phyloP scores from a whole-genome alignment of 2,797 vertebrate species.

The Scolopax bukidnonensis region DNA sequence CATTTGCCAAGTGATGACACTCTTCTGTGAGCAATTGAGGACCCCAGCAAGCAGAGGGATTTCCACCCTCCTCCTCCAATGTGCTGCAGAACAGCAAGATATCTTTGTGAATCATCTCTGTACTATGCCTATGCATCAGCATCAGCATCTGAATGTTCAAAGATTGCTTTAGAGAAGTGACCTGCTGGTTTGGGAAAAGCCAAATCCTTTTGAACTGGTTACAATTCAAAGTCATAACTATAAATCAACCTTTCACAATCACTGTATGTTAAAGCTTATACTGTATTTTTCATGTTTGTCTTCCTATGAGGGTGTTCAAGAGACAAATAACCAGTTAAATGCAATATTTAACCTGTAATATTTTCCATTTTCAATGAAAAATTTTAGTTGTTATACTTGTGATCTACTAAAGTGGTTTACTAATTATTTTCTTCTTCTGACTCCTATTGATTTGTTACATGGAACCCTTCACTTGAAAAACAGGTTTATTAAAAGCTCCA shows the following conservation, averaged over 20 bases:
- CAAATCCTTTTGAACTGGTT: not conserved
- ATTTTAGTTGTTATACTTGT: not conserved
- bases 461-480: not conserved
- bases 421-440: not conserved
- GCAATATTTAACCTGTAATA: not conserved
- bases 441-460: not conserved
- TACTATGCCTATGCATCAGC: not conserved
- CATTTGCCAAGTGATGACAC: not conserved
- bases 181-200: not conserved
- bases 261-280: not conserved
- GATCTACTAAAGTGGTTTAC: not conserved
- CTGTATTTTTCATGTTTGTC: not conserved
- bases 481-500: not conserved
- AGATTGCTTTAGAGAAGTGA: not conserved
- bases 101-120: not conserved
- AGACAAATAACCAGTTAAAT: not conserved
- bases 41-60: not conserved
- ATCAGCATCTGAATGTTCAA: not conserved
- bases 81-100: not conserved
- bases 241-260: not conserved
- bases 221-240: not conserved
- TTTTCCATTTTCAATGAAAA: not conserved
- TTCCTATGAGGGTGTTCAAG: not conserved
- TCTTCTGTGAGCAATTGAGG: rapidly evolving
- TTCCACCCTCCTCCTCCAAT: not conserved